A percentile compares a stretch with the other conserved stretches of the same genome.
Evolutionary conservation across 53 echinoderm and acorn worm species (phyloP).

Genomic region (Holothuria scabra): DNA sequence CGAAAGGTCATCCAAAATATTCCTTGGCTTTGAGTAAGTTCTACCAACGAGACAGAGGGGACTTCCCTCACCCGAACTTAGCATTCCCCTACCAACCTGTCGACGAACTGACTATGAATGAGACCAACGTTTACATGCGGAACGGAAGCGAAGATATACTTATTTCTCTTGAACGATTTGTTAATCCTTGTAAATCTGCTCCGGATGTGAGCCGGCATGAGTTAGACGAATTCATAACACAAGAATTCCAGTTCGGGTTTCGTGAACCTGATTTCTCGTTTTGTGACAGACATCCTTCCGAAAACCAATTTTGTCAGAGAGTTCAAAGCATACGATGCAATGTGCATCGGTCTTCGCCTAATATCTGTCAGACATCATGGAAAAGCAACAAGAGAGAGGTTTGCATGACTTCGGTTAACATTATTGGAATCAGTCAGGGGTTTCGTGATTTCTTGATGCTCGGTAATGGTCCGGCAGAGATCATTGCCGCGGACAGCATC

Average conservation of each 20-base stretch:
- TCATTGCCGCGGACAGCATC: neutral
- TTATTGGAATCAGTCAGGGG: neutral
- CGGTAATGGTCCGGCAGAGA: neutral
- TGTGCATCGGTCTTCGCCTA: neutral
- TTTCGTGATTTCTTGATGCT: constrained; percentile 12
- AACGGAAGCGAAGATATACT: neutral
- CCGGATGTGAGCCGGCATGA: neutral
- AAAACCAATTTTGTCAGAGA: neutral
- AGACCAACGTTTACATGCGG: neutral
- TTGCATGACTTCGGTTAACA: neutral
- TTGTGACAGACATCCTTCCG: neutral
- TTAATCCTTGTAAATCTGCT: neutral
- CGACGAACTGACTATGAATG: neutral
- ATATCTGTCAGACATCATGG: neutral
- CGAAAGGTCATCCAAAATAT: constrained; percentile 1
- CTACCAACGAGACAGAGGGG: neutral
- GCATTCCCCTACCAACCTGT: constrained; percentile 11
- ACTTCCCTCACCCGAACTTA: neutral
- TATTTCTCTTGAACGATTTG: neutral
- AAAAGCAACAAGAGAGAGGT: neutral
- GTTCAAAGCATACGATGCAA: neutral
- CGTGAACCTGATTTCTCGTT: neutral
- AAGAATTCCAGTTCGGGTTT: neutral
- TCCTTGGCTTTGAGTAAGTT: neutral
- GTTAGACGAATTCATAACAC: neutral